phyloP scores from a whole-genome alignment of 2,113 vertebrate genomes.

The Gadus chalcogrammus region DNA sequence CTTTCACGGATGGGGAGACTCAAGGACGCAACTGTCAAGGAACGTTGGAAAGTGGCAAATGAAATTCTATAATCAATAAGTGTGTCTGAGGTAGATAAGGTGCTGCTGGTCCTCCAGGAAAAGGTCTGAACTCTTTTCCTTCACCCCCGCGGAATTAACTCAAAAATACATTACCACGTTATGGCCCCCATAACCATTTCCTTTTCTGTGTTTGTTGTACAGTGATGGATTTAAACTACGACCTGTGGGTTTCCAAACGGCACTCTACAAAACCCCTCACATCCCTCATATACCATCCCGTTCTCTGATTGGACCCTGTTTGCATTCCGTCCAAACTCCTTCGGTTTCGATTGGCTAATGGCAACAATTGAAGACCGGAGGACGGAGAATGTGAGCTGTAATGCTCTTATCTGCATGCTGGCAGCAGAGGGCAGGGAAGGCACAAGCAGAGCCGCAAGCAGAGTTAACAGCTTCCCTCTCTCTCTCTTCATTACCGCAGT shows the following conservation, averaged over 20 bases:
- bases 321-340: constrained; percentile 30
- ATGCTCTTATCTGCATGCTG: constrained; percentile 65
- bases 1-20: constrained; percentile 22
- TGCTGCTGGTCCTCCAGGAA: constrained; percentile 32
- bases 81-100: constrained; percentile 60
- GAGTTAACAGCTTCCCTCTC: constrained; percentile 33
- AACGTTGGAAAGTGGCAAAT: constrained; percentile 52
- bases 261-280: constrained; percentile 12
- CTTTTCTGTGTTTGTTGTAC: constrained; percentile 54
- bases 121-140: constrained; percentile 21
- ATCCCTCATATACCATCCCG: constrained; percentile 1
- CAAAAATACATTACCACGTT: constrained; percentile 30
- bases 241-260: constrained; percentile 30
- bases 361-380: constrained; percentile 49
- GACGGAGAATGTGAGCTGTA: constrained; percentile 34
- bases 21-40: constrained; percentile 34
- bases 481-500: constrained; percentile 25
- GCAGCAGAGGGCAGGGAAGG: constrained; percentile 58
- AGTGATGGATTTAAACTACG: constrained; percentile 3
- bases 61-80: constrained; percentile 67
- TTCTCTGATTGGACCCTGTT: constrained; percentile 33
- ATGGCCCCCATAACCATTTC: constrained; percentile 52
- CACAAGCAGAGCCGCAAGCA: constrained; percentile 35
- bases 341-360: constrained; percentile 50
- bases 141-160: constrained; percentile 9